A percentile compares a stretch with the other conserved stretches of the same genome.
Conservation (phyloP, 2,797 vertebrate genomes). For the Macroramphosus scolopax region DNA sequence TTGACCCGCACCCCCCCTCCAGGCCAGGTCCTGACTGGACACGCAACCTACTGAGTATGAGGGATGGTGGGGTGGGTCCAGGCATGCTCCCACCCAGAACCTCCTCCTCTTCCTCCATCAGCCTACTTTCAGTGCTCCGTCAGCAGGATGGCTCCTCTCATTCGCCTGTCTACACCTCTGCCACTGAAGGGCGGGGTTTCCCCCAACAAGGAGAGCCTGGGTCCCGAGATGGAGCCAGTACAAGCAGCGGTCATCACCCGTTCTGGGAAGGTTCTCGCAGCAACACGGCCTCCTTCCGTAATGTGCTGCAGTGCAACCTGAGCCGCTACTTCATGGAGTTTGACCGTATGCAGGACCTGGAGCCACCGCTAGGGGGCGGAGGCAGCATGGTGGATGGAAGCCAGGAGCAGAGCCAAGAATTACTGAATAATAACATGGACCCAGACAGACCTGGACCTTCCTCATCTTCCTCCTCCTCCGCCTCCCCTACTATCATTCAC, state of each 20-base stretch:
- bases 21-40: constrained; percentile 80
- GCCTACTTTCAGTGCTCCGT: constrained; percentile 89
- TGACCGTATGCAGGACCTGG: constrained; percentile 93
- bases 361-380: constrained; percentile 81
- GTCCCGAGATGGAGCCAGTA: constrained; percentile 71
- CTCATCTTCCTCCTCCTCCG: constrained; percentile 59
- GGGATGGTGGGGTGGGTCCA: constrained; percentile 75
- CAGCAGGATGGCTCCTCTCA: constrained; percentile 92
- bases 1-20: constrained; percentile 65
- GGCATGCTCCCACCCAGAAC: constrained; percentile 91
- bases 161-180: constrained; percentile 94
- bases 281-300: constrained; percentile 85
- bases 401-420: constrained; percentile 86
- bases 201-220: constrained; percentile 76
- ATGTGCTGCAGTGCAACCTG: constrained; percentile 95
- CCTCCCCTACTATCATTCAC: constrained; percentile 58
- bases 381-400: constrained; percentile 54
- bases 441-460: constrained; percentile 89
- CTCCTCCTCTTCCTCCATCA: constrained; percentile 93
- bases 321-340: constrained; percentile 98
- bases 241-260: constrained; percentile 81
- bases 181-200: constrained; percentile 91
- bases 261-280: constrained; percentile 80
- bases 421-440: constrained; percentile 95
- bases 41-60: constrained; percentile 87